Percentiles rank a stretch among this genome's conserved stretches.
These are phyloP conservation scores for Chrysolina haemoptera DNA, from an alignment of 2,888 invertebrate genomes.

Conservation along the genomic window DNA sequence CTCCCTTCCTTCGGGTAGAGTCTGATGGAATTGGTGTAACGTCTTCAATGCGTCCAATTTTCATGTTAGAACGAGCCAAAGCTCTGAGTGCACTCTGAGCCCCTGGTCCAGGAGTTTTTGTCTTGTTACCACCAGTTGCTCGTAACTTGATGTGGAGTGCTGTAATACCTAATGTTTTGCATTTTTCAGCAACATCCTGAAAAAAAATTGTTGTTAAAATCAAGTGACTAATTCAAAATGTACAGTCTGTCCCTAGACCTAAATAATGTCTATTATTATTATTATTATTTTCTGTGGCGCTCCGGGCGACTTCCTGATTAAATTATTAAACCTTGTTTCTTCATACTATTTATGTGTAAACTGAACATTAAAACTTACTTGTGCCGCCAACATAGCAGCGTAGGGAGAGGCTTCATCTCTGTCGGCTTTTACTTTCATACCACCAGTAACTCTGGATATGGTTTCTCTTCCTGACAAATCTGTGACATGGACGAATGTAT, in stretches of 20 bases:
- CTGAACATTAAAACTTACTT: conserved; percentile 73
- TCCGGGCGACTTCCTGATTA: no score
- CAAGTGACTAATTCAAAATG: no score
- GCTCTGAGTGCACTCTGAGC: conserved; percentile 98
- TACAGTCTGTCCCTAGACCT: no score
- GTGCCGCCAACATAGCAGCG: conserved; percentile 99
- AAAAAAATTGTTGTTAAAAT: conserved; percentile 40
- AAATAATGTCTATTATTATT: no score
- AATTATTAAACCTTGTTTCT: no score
- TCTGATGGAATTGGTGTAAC: conserved; percentile 99
- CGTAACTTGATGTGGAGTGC: conserved; percentile 98
- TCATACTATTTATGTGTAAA: no score
- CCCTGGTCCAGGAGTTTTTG: conserved; percentile 98
- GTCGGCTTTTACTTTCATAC: conserved; percentile 99
- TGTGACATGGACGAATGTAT: conserved; percentile 99
- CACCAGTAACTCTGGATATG: conserved; percentile 95
- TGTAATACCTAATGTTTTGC: conserved; percentile 96
- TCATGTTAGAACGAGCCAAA: conserved; percentile 98
- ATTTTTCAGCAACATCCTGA: conserved; percentile 97
- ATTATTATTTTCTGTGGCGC: no score
- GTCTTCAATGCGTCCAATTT: conserved; percentile 99
- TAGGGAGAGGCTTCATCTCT: conserved; percentile 99
- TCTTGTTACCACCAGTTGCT: conserved; percentile 98
- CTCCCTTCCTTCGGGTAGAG: conserved; percentile 99
- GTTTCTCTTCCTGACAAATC: conserved; percentile 98